These are phyloP conservation scores for Lindbergichthys nudifrons DNA, from an alignment of 2,797 vertebrate genomes.

Conservation along the genomic window DNA sequence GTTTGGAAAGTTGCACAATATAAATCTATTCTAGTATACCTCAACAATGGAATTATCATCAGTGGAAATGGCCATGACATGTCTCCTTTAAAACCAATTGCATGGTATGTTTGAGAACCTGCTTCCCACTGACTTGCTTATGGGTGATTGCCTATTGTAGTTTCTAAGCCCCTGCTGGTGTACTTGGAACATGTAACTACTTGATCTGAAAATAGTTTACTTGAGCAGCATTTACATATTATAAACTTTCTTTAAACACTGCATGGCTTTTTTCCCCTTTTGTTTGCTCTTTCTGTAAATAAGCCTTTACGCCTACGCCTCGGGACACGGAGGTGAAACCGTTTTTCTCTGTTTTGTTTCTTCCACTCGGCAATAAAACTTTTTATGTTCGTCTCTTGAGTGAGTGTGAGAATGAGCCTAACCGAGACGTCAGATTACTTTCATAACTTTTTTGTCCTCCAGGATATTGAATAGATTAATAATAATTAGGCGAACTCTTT, in stretches of 20 bases:
- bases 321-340: slow-evolving; percentile 18
- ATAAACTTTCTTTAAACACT: slow-evolving; percentile 3
- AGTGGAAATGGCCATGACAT: too few relatives aligned
- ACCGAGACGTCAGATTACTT: slow-evolving; percentile 11
- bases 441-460: slow-evolving; percentile 1
- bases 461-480: slow-evolving; percentile 25
- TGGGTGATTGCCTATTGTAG: background rate
- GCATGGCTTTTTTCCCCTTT: background rate
- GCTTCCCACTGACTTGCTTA: background rate
- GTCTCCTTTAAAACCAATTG: background rate
- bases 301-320: slow-evolving; percentile 6
- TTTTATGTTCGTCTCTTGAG: slow-evolving; percentile 10
- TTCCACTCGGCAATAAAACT: background rate
- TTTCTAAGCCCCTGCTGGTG: background rate
- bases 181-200: slow-evolving; percentile 3
- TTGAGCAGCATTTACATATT: slow-evolving; percentile 29
- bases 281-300: slow-evolving; percentile 30
- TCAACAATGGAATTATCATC: too few relatives aligned
- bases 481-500: slow-evolving; percentile 9
- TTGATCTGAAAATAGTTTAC: background rate
- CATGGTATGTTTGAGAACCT: background rate
- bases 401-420: background rate
- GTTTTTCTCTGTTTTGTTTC: background rate
- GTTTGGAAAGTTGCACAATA: too few relatives aligned
- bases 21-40: too few relatives aligned